Evolutionary conservation across 35 echinoderm and acorn worm species (phyloP).

Genomic region (Anneissia japonica): DNA sequence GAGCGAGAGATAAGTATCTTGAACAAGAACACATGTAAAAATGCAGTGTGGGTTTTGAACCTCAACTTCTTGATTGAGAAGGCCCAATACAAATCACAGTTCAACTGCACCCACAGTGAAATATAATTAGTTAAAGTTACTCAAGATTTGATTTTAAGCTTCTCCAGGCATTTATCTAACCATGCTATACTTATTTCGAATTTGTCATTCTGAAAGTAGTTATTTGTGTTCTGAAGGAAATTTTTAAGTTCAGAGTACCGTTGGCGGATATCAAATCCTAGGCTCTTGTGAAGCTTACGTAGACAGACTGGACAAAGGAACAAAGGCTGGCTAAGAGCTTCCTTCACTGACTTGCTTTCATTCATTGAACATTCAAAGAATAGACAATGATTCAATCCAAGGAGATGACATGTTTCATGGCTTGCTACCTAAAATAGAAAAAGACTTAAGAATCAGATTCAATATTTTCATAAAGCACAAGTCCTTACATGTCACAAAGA

Average conservation of each 20-base stretch:
- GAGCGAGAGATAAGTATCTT: no score
- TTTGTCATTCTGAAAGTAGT: conserved; percentile 41
- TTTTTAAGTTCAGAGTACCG: conserved; percentile 44
- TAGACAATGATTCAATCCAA: conserved; percentile 79
- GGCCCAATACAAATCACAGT: no score
- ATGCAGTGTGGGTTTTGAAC: no score
- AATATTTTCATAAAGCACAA: background rate
- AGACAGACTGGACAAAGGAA: conserved; percentile 92
- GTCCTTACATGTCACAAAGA: background rate
- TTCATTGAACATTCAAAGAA: conserved; percentile 97
- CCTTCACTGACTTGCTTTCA: conserved; percentile 52
- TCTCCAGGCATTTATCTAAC: conserved; percentile 35
- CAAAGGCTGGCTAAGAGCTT: conserved; percentile 67
- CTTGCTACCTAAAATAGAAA: conserved; percentile 57
- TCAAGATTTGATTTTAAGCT: background rate
- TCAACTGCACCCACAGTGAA: no score
- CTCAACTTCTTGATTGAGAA: no score
- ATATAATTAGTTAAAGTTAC: no score
- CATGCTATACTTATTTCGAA: conserved; percentile 32
- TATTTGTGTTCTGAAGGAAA: conserved; percentile 36
- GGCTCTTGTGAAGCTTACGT: conserved; percentile 71
- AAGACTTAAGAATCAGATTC: background rate
- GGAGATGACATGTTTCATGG: conserved; percentile 84
- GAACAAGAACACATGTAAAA: no score
- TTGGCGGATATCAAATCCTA: conserved; percentile 51